phyloP scores from a whole-genome alignment of 2,888 invertebrate genomes.

The Erebia epiphron region DNA sequence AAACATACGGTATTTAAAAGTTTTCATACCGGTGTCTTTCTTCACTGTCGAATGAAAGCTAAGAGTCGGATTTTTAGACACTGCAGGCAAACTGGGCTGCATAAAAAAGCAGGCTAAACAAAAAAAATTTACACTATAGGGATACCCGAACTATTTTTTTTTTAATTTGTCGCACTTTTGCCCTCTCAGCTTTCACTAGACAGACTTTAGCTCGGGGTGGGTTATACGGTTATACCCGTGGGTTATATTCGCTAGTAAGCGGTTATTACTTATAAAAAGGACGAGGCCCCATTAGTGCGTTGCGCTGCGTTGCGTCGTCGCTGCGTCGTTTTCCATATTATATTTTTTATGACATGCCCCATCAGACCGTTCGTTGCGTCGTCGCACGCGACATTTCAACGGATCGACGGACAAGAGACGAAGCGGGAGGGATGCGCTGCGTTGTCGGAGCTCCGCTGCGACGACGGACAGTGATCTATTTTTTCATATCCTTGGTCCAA shows the following conservation, averaged over 20 bases:
- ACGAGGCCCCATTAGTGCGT: too few species aligned
- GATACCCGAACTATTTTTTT: too few species aligned
- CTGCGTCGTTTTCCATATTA: constrained; percentile 29
- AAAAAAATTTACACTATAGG: too few species aligned
- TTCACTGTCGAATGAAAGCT: too few species aligned
- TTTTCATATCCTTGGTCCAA: too few species aligned
- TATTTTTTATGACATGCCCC: constrained; percentile 31
- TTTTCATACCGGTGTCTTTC: background rate
- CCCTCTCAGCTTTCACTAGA: too few species aligned
- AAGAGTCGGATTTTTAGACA: too few species aligned
- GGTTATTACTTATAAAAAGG: background rate
- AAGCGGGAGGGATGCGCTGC: constrained; percentile 30
- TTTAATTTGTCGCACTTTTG: too few species aligned
- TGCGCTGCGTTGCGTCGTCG: constrained; percentile 24
- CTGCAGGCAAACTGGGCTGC: too few species aligned
- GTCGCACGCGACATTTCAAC: constrained; percentile 26
- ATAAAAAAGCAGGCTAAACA: too few species aligned
- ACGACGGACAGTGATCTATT: constrained; percentile 13
- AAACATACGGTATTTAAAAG: background rate
- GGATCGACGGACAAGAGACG: constrained; percentile 29
- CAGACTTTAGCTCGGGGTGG: too few species aligned
- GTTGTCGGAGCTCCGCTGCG: constrained; percentile 31
- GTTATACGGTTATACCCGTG: too few species aligned
- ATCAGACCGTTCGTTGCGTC: constrained; percentile 28
- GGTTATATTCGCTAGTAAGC: background rate